Percentiles rank a stretch among this genome's conserved stretches.
phyloP scores from a whole-genome alignment of 2,888 invertebrate species.

The Masnerella sp. region DNA sequence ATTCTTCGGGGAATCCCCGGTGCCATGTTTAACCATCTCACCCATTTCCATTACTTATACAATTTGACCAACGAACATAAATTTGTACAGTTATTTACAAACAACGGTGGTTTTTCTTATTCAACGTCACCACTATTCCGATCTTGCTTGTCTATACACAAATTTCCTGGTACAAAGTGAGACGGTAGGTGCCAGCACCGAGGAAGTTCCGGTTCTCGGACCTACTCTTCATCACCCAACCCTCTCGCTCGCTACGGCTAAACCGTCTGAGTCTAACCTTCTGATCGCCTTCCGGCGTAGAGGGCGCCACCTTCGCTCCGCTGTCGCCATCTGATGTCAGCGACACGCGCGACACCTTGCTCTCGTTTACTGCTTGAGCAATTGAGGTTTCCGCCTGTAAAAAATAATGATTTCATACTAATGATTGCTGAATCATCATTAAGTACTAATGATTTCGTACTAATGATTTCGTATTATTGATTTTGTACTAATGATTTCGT shows the following conservation, averaged over 20 bases:
- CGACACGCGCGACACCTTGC: constrained; percentile 50
- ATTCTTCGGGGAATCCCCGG: constrained; percentile 37
- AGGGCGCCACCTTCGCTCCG: constrained; percentile 57
- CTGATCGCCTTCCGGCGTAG: constrained; percentile 66
- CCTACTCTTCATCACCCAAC: constrained; percentile 65
- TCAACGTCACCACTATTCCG: neutral
- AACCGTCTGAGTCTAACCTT: constrained; percentile 71
- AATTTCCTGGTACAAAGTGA: constrained; percentile 71
- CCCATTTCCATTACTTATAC: constrained; percentile 37
- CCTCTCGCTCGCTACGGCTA: constrained; percentile 64
- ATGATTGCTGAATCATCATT: no score
- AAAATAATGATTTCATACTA: no score
- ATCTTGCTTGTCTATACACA: constrained; percentile 70
- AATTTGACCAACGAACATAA: constrained; percentile 5
- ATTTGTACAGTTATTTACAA: constrained; percentile 52
- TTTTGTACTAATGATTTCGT: no score
- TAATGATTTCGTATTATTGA: no score
- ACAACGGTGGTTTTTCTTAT: constrained; percentile 26
- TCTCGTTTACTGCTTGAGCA: constrained; percentile 13
- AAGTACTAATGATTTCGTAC: no score
- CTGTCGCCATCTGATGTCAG: constrained; percentile 48
- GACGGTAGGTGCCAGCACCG: constrained; percentile 62
- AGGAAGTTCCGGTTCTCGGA: constrained; percentile 60
- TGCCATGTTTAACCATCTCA: constrained; percentile 31
- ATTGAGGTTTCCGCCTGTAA: constrained; percentile 20